A percentile compares a stretch with the other conserved stretches of the same genome.
These are phyloP conservation scores for Drosophila varians DNA, from an alignment of 1,140 invertebrate species.

Conservation along the genomic window DNA sequence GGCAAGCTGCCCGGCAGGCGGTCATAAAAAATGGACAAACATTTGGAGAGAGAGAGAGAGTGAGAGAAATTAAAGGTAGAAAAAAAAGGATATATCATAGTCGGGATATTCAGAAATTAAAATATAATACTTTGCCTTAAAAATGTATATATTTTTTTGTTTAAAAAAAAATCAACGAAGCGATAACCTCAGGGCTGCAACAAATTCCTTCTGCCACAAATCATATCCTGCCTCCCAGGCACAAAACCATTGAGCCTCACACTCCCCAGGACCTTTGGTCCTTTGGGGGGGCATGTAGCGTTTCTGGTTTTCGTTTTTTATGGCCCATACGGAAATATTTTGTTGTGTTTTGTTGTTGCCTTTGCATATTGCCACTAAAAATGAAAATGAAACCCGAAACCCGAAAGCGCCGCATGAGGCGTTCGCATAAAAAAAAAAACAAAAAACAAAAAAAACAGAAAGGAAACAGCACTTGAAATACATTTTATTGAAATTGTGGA, in stretches of 20 bases:
- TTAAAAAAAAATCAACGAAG: neutral
- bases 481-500: constrained; percentile 74
- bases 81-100: neutral
- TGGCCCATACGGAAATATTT: constrained; percentile 71
- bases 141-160: too few species aligned
- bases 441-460: neutral
- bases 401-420: constrained; percentile 51
- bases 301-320: constrained; percentile 41
- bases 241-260: constrained; percentile 18
- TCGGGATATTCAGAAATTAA: too few species aligned
- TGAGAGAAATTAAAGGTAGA: too few species aligned
- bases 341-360: constrained; percentile 49
- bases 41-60: constrained; percentile 2
- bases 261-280: neutral
- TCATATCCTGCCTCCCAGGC: constrained; percentile 27
- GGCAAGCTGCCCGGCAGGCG: constrained; percentile 14
- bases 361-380: constrained; percentile 78
- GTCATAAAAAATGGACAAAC: constrained; percentile 1
- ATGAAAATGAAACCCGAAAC: constrained; percentile 56
- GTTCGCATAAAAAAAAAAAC: constrained; percentile 53
- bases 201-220: constrained; percentile 37
- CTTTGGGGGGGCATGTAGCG: neutral
- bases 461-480: constrained; percentile 59
- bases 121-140: too few species aligned
- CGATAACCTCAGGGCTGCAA: constrained; percentile 32